Conservation (phyloP, 2,113 vertebrate genomes). For the Choloepus hoffmanni region DNA sequence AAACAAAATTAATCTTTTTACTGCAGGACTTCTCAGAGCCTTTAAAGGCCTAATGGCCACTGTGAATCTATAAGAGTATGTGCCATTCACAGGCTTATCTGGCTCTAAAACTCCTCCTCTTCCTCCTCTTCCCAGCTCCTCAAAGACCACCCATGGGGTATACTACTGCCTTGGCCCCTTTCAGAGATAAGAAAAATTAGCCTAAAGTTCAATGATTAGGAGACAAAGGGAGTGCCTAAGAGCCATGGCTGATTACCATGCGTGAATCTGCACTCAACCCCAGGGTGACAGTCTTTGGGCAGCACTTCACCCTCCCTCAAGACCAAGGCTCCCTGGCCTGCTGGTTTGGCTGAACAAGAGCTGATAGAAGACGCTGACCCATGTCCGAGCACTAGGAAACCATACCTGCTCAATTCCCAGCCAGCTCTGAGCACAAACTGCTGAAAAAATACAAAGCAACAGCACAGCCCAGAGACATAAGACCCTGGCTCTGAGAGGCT, state of each 20-base stretch:
- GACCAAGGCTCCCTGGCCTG: background rate
- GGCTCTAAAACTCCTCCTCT: background rate
- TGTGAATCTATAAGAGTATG: background rate
- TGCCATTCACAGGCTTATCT: background rate
- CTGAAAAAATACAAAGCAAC: background rate
- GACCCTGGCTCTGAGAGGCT: background rate
- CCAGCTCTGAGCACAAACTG: background rate
- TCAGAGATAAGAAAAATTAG: background rate
- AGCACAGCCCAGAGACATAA: background rate
- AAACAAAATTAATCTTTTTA: background rate
- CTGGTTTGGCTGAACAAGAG: background rate
- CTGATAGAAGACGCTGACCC: background rate
- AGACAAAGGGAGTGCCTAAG: background rate
- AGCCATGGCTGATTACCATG: background rate
- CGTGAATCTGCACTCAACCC: background rate
- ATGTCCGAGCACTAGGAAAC: background rate
- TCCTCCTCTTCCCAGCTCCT: too few species aligned
- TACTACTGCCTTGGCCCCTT: background rate
- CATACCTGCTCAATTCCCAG: background rate
- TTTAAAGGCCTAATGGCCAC: background rate
- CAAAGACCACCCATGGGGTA: rapidly evolving
- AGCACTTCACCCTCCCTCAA: background rate
- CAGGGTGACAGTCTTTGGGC: background rate
- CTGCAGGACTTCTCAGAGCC: background rate
- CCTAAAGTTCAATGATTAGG: background rate